These are phyloP conservation scores for Empidonax traillii DNA, from an alignment of 2,113 vertebrate species.

Conservation along the genomic window DNA sequence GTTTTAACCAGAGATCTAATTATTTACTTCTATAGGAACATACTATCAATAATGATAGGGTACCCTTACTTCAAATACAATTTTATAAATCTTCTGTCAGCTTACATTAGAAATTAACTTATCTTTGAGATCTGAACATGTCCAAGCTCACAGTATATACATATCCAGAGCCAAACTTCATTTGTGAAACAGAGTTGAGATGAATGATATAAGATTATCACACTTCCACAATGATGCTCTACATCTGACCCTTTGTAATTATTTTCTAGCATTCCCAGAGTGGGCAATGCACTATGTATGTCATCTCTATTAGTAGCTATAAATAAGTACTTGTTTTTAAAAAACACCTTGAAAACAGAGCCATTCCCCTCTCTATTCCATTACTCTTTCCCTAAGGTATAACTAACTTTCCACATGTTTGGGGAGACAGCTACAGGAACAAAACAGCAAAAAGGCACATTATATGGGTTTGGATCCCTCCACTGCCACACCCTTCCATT, in stretches of 20 bases:
- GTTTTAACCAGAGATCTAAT: not conserved
- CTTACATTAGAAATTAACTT: not conserved
- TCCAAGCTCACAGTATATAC: not conserved
- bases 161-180: not conserved
- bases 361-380: not conserved
- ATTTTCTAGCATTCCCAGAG: not conserved
- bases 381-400: not conserved
- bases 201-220: not conserved
- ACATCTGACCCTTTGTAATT: not conserved
- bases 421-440: not conserved
- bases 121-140: not conserved
- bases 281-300: not conserved
- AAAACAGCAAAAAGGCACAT: not conserved
- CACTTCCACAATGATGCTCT: not conserved
- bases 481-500: rapidly evolving
- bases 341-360: not conserved
- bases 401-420: not conserved
- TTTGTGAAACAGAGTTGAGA: not conserved
- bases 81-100: not conserved
- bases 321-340: not conserved
- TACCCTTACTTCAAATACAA: not conserved
- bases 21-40: conserved; percentile 44
- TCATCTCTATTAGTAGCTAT: not conserved
- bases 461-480: not conserved
- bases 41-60: conserved; percentile 9